Base-by-base conservation (phyloP, 1,140 invertebrate species). In the Cyrtorhinus lividipennis region DNA sequence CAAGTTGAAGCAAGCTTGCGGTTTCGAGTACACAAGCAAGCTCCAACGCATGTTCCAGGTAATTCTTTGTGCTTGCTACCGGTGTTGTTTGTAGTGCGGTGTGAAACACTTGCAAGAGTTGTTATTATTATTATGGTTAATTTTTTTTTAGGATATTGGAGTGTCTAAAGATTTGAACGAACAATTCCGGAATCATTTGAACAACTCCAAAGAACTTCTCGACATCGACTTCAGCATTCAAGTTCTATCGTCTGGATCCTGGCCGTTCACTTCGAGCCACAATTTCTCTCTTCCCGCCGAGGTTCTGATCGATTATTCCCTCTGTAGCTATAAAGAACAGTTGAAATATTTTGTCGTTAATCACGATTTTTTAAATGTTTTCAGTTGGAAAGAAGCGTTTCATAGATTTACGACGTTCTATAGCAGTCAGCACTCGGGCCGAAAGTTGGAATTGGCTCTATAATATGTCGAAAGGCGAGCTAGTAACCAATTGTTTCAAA, bases 21-120 rank as follows among this genome's bases (percentile, higher is more conserved):
- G 96, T 18, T 99, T 97, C 77, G 97, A 99, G 73, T 99, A 99
- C 73, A 99, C 96, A 12, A 94, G 91, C 56, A 99, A 99, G 77
- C 78, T 99, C 64, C 95, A 99, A 75, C 81, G 95, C 67, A 99
- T 99, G 95, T 98, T 98, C 81, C 88, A 91, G 75, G 84, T 64
- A 59, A 46, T 0, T 53, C 15, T n/a, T n/a, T n/a, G n/a, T n/a
- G n/a, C n/a, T n/a, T n/a, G n/a, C 30, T 15, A 38, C 30, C 30
- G 5, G 5, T 38, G 30, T 38, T 38, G 30, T 38, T 38, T 38
- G 15, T 38, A 15, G 30, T 38, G 30, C 5, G 5, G 30, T 38
- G 5, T 38, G 5, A 38, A 8, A 8, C 15, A 15, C 5, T 38
- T 38, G 30, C 5, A 5, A 38, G 30, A 38, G 5, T 5, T 8